Conservation (phyloP, 2,113 vertebrate genomes). For the Polyodon spathula region DNA sequence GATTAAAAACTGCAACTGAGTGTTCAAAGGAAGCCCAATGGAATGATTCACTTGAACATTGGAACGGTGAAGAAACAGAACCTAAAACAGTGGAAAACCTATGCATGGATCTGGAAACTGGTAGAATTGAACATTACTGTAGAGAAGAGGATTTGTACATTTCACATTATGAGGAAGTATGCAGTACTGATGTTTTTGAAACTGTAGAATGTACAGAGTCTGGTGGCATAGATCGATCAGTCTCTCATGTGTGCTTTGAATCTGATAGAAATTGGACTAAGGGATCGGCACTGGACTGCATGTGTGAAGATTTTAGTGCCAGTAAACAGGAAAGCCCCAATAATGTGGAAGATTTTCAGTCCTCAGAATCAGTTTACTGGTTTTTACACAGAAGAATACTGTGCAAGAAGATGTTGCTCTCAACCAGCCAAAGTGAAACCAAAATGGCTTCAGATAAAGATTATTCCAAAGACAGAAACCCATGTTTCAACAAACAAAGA, state of each 20-base stretch:
- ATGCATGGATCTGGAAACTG: too few species aligned
- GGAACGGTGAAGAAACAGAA: too few species aligned
- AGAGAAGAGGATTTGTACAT: neutral
- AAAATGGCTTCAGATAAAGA: constrained; percentile 17
- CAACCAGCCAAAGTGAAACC: constrained; percentile 10
- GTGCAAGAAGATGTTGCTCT: constrained; percentile 19
- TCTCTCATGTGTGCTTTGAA: neutral
- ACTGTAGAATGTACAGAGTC: neutral
- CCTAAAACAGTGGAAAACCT: too few species aligned
- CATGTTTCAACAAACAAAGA: too few species aligned
- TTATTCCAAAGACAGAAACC: constrained; percentile 24
- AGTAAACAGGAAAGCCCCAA: neutral
- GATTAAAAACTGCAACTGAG: too few species aligned
- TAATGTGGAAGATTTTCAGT: constrained; percentile 3
- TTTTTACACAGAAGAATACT: constrained; percentile 31
- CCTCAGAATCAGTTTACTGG: constrained; percentile 17
- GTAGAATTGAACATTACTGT: neutral
- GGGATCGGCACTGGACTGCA: neutral
- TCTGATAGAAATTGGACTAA: neutral
- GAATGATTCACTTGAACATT: too few species aligned
- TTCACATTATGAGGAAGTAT: neutral
- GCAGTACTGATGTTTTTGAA: neutral
- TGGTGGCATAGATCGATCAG: neutral
- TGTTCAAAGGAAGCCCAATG: too few species aligned
- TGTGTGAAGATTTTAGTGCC: neutral